Base-by-base conservation (phyloP, 2,113 vertebrate species). In the Corythoichthys haematopterus region DNA sequence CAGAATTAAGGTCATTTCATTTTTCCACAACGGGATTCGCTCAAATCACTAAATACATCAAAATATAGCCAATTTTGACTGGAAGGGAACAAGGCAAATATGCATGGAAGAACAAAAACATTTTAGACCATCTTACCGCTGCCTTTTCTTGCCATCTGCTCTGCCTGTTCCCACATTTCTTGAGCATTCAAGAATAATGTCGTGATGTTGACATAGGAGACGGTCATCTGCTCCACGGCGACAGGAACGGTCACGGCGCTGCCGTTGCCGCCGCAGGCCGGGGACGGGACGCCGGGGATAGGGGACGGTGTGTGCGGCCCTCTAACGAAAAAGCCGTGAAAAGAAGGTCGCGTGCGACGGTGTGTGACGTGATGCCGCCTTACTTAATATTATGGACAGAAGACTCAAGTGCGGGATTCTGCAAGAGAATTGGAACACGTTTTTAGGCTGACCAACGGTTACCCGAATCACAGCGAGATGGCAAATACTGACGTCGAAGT, bases 91-190 rank as follows among this genome's bases (percentile, higher is more conserved):
- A 28, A 28, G 20, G 20, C 20, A 28, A 28, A 28, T 28, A 28
- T 28, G 20, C 20, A 28, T 28, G 20, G 20, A 28, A 28, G 20
- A 28, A 28, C 20, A 28, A 28, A 28, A 28, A 28, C 20, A 28
- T 28, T 28, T 28, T 28, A 28, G 20, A 28, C 45, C 12, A 6
- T 14, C 86, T 90, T 83, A 98, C 97, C 95, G 70, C 89, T 94
- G 82, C 93, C 93, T 85, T 84, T 93, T 64, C 71, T 85, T 15
- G 89, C 85, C 36, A 97, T 84, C 35, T 82, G 82, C 73, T 96
- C 94, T 0, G 96, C 94, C 84, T 93, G 93, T 76, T 98, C 96
- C 96, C 96, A 99, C 43, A 92, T 84, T 43, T 95, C 91, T 43
- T 93, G 93, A 0, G 95, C 95, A 0, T 84, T 93, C 58, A 99